These are phyloP conservation scores for Drosophila dives DNA, from an alignment of 2,888 invertebrate species.

Conservation along the genomic window DNA sequence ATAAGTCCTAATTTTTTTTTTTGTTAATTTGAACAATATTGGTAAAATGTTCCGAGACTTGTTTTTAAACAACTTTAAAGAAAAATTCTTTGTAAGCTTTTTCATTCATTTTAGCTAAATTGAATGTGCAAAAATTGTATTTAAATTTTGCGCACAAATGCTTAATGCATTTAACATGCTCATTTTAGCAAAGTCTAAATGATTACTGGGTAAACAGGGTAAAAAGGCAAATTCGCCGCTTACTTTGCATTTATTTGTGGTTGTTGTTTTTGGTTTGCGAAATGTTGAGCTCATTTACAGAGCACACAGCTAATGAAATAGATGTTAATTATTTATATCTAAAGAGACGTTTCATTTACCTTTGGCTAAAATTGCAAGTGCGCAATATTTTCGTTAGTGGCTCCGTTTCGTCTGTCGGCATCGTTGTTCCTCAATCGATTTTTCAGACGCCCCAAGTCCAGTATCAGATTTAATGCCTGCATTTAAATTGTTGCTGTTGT, in stretches of 20 bases:
- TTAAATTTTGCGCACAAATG: not conserved
- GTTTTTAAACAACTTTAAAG: not conserved
- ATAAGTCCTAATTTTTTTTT: too few relatives aligned
- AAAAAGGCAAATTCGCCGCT: conserved; percentile 33
- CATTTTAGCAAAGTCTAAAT: not conserved
- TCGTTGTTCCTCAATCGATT: conserved; percentile 65
- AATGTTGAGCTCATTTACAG: conserved; percentile 44
- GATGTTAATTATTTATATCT: not conserved
- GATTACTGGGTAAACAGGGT: not conserved
- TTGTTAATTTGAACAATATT: not conserved
- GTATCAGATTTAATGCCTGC: conserved; percentile 44
- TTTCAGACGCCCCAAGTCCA: conserved; percentile 61
- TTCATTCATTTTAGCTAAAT: not conserved
- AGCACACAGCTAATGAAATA: conserved; percentile 10
- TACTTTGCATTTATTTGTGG: conserved; percentile 34
- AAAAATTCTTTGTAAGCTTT: not conserved
- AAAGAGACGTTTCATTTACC: conserved; percentile 35
- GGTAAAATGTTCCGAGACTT: too few relatives aligned
- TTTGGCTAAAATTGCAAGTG: conserved; percentile 61
- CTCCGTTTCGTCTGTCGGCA: conserved; percentile 42
- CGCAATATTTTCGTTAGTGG: conserved; percentile 48
- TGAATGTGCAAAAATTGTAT: not conserved
- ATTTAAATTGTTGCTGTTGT: conserved; percentile 30
- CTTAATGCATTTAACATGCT: not conserved
- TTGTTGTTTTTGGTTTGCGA: conserved; percentile 6